Evolutionary conservation across 2,113 vertebrate genomes (phyloP).

Genomic region (Himantopus leucocephalus): DNA sequence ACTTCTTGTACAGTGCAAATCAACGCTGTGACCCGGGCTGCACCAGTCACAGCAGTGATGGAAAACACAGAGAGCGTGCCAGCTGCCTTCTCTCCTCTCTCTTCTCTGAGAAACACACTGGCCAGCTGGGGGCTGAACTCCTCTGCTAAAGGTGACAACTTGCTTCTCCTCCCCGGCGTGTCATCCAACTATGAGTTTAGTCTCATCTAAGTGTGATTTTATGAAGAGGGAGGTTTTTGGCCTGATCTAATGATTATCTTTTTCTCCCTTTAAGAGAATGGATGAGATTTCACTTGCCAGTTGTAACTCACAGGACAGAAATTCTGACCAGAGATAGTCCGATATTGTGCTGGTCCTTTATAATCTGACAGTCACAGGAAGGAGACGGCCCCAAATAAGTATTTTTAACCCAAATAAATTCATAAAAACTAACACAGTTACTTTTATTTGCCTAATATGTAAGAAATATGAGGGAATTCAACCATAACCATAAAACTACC

Average conservation of each 20-base stretch:
- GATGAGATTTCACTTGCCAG: neutral
- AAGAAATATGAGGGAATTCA: neutral
- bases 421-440: neutral
- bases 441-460: neutral
- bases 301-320: neutral
- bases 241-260: neutral
- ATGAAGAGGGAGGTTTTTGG: neutral
- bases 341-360: neutral
- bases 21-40: neutral
- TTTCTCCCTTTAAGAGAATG: neutral
- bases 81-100: neutral
- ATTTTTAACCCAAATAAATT: neutral
- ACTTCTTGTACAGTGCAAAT: neutral
- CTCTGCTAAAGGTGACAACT: neutral
- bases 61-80: neutral
- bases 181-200: neutral
- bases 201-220: neutral
- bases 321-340: neutral
- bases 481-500: neutral
- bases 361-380: neutral
- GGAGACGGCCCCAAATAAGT: neutral
- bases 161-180: neutral
- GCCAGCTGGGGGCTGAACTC: neutral
- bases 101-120: neutral
- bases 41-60: neutral